Percentiles rank a stretch among this genome's conserved stretches.
phyloP scores from a whole-genome alignment of 2,113 vertebrate species.

The Irena cyanogastra region DNA sequence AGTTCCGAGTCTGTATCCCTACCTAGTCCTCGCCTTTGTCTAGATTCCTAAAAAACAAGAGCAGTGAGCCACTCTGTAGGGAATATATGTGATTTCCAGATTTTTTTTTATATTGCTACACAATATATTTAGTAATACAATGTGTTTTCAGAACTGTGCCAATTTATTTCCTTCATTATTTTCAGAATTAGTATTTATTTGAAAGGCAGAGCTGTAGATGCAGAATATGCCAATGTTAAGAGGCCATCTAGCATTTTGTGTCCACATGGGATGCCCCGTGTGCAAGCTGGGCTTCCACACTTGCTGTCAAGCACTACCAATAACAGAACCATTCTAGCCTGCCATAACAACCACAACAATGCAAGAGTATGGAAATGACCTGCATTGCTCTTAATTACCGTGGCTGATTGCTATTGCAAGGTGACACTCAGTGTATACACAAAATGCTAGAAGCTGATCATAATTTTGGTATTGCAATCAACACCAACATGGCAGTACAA shows the following conservation, averaged over 20 bases:
- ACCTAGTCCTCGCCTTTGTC: not conserved
- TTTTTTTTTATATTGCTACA: not conserved
- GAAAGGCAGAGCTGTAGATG: not conserved
- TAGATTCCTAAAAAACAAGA: not conserved
- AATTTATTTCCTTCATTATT: not conserved
- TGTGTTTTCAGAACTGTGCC: not conserved
- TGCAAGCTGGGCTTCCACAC: not conserved
- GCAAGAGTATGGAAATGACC: not conserved
- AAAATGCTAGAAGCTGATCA: not conserved
- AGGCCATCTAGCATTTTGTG: not conserved
- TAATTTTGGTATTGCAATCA: not conserved
- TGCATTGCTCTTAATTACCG: not conserved
- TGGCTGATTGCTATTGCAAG: not conserved
- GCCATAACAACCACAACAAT: not conserved
- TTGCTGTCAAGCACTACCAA: not conserved
- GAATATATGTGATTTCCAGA: not conserved
- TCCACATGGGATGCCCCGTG: not conserved
- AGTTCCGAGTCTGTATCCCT: not conserved
- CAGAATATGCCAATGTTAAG: not conserved
- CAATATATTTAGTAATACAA: not conserved
- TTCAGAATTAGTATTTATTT: not conserved
- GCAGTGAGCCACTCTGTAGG: fast-evolving
- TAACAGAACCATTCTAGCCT: not conserved
- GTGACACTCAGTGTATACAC: not conserved
- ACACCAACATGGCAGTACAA: not conserved